Base-by-base conservation (phyloP, 2,888 invertebrate species). In the Psylliodes chrysocephalus region DNA sequence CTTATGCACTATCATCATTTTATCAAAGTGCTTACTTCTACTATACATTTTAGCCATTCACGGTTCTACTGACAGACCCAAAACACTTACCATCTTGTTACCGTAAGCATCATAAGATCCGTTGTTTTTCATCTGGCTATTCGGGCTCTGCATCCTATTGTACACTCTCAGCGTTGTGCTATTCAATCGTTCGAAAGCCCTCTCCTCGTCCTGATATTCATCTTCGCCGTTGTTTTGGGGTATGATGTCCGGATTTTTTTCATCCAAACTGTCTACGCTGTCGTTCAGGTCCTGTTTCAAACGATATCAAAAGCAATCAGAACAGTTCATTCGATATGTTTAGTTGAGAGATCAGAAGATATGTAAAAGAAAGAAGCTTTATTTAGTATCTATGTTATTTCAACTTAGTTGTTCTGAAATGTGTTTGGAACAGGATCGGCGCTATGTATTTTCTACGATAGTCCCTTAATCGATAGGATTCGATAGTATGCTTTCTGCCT, bases 181-280 rank as follows among this genome's bases (percentile, higher is more conserved):
- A 72, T 85, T 86, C 69, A 85, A 74, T 55, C 85, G 78, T 71
- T 85, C 85, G 73, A 86, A 85, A 7, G 85, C 85, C 64, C 84
- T 79, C 70, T 86, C 85, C 64, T 85, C 85, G 64, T 85, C 85
- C 65, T 84, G 84, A 70, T 84, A 85, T 71, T 86, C 86, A 61
- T 84, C 84, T 40, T 84, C 84, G 68, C 83, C 85, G 74, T 84
- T 84, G 73, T 84, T 85, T 73, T 86, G 85, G 55, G 86, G 86
- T 64, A 87, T 86, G 63, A 87, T 86, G 73, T 87, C 87, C 1
- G 87, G 87, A 77, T 86, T 86, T 74, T 86, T 86, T 73, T 86
- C 86, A 72, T 87, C 86, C 63, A 84, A 78, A 70, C 85, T 85
- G 67, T 84, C 84, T 14, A 83, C 78, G 69, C 83, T 83, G 68